Base-by-base conservation (phyloP, 2,888 invertebrate genomes). In the Lycaena phlaeas region DNA sequence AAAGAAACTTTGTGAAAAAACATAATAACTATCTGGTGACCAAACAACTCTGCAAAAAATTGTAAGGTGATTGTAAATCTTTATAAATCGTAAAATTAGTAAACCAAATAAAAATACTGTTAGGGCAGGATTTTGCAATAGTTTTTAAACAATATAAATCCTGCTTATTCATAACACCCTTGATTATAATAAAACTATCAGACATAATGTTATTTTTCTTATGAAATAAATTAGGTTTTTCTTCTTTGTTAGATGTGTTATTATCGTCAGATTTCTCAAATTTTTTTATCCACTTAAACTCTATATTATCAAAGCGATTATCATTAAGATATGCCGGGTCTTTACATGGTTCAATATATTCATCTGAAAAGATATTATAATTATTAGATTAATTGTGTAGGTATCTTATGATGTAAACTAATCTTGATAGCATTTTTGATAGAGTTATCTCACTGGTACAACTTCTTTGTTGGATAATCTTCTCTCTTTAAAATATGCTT, bases 61-160 rank as follows among this genome's bases (percentile, higher is more conserved):
- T 50, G 36, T 54, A 61, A n/a, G 46, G 41, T 18, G 55, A 51
- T 39, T 61, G 63, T 28, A 62, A 27, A 45, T 69, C 68, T 50
- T 68, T 68, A 6, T 46, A 42, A 14, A 59, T 42, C 1, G 65
- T 45, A 52, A 57, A 69, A 27, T 63, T 56, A 1, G 64, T 44
- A 46, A 72, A 62, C 73, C 73, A 72, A 17, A 63, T 14, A 11
- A 67, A 43, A 18, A 30, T 31, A 30, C 25, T n/a, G n/a, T n/a
- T 39, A 3, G 34, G 22, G 26, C 15, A 26, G 9, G 15, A 11
- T 11, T 30, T 31, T 4, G 39, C 30, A 26, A 39, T 30, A 25
- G 25, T 26, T 26, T 31, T 39, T 15, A 39, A 15, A 11, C 39
- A 39, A 26, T 39, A 39, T 10, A 39, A 26, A 15, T 39, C 39